Evolutionary conservation across 2,113 vertebrate genomes (phyloP).

Genomic region (Siniperca knerii): DNA sequence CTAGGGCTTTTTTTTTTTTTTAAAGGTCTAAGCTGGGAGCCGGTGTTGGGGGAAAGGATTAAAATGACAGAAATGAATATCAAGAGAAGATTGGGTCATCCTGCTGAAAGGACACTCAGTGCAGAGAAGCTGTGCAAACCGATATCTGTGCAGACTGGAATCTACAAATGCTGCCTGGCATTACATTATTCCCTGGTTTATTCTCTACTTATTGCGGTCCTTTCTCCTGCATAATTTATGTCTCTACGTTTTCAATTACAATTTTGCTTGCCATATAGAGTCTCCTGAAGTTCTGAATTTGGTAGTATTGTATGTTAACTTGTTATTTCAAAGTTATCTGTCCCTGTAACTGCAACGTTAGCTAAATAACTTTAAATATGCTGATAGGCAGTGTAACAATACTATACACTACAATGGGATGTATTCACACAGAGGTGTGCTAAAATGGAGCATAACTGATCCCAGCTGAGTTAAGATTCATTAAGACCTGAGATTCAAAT

Average conservation of each 20-base stretch:
- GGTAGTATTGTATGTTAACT: neutral
- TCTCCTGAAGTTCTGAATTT: neutral
- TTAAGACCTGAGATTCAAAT: constrained; percentile 15
- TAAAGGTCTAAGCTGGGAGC: constrained; percentile 18
- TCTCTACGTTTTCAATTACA: neutral
- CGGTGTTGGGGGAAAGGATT: constrained; percentile 29
- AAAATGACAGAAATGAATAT: constrained; percentile 61
- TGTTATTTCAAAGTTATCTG: neutral
- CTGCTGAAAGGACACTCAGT: constrained; percentile 20
- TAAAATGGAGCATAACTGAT: neutral
- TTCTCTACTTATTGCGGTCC: neutral
- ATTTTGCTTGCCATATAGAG: neutral
- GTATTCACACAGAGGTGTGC: neutral
- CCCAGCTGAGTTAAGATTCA: neutral
- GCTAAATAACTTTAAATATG: neutral
- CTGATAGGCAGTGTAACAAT: no score
- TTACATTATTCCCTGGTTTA: neutral
- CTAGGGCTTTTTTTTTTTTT: neutral
- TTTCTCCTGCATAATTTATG: neutral
- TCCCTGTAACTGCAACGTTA: neutral
- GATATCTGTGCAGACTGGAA: constrained; percentile 28
- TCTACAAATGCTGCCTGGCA: constrained; percentile 10
- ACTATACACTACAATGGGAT: neutral
- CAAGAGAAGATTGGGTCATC: constrained; percentile 25
- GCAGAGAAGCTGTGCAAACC: constrained; percentile 9